Evolutionary conservation across 2,113 vertebrate genomes (phyloP), one percentile per base, ranked within the genome.

Genomic region (Egretta garzetta): DNA sequence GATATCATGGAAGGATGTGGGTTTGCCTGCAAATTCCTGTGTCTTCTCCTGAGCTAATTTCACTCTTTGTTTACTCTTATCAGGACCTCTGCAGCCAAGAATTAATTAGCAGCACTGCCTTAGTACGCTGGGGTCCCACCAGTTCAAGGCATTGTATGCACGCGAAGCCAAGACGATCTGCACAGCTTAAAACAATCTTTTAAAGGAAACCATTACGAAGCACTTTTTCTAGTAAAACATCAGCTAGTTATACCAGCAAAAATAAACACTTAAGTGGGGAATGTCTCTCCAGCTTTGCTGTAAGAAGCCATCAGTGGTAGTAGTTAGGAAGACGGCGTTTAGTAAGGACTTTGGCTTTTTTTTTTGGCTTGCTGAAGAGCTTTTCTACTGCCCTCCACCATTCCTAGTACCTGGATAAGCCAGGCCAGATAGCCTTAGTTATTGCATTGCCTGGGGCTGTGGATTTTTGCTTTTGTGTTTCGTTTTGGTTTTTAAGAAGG

Each of bases 41-140:
- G 92, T 95, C 90, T 96, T 96, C 93, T 97, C 88, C 86, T n/a
- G 67, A 86, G 85, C 88, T 95, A 91, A 96, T 96, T 95, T 93
- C 88, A 58, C 90, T 93, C 93, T 96, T 93, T 97, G 96, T 96
- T 97, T 95, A 96, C 93, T 91, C 96, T 97, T 96, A 96, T 94
- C 96, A 96, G 91, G 86, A 64, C 45, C 52, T 94, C 88, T 37
- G 89, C 93, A 88, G 94, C 91, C 93, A 97, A 96, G 91, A 96
- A 95, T 88, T 95, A 92, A 94, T 95, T 95, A 96, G 90, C 88
- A 76, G 63, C 41, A 4, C 67, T 95, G 85, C 66, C 72, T 82
- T 8, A 79, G 84, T 67, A 68, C 82, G 8, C 15, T 14, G 6
- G 50, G 93, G 83, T 95, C 92, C 82, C 68, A 95, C 75, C 77